phyloP scores from a whole-genome alignment of 2,113 vertebrate species.

The Anolis sagrei region DNA sequence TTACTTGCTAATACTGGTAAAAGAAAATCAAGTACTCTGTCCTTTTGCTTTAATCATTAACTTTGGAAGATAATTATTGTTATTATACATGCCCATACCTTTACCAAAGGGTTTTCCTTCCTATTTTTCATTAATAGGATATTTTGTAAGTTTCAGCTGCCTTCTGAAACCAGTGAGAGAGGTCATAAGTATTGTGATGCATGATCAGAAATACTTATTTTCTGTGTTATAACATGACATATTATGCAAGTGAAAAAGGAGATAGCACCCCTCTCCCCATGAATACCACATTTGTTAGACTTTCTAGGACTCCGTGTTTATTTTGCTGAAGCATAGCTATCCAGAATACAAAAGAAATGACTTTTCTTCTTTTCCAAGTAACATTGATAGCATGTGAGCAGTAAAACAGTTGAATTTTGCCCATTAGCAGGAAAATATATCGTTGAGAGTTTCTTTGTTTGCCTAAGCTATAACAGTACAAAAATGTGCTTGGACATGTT shows the following conservation, averaged over 20 bases:
- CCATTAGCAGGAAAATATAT: background rate
- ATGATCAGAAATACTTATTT: background rate
- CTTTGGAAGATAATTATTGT: background rate
- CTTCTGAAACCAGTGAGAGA: background rate
- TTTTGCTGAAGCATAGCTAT: background rate
- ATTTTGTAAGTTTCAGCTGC: background rate
- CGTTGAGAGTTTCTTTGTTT: background rate
- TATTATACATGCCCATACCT: background rate
- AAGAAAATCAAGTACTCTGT: background rate
- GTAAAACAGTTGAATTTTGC: background rate
- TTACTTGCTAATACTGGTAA: background rate
- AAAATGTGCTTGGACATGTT: background rate
- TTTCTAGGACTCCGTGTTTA: background rate
- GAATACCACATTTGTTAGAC: no score
- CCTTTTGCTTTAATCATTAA: constrained; percentile 16
- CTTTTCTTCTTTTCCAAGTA: background rate
- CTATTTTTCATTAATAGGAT: background rate
- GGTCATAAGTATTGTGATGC: background rate
- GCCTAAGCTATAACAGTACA: background rate
- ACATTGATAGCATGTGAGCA: background rate
- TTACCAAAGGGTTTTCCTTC: background rate
- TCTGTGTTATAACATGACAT: background rate
- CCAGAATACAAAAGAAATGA: background rate
- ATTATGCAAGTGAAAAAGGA: no score
- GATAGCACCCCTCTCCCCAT: no score